phyloP scores from a whole-genome alignment of 2,888 invertebrate genomes.

The Dicranocentrus wangi region DNA sequence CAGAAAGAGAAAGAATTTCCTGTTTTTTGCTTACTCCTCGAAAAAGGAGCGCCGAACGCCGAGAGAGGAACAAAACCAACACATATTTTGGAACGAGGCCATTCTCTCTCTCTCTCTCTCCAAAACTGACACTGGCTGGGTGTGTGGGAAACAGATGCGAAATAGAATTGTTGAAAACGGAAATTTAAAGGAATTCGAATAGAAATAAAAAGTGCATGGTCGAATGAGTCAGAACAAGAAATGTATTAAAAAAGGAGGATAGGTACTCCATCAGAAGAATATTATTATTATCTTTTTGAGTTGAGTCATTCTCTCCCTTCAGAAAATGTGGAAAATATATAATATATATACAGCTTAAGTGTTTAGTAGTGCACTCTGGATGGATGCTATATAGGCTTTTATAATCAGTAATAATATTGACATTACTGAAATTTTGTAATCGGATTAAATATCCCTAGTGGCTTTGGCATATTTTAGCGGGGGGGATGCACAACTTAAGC shows the following conservation, averaged over 20 bases:
- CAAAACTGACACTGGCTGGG: neutral
- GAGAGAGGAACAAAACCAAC: neutral
- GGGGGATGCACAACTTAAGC: constrained; percentile 52
- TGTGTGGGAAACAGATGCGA: neutral
- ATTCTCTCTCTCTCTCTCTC: constrained; percentile 10
- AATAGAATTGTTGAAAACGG: neutral
- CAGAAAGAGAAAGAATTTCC: neutral
- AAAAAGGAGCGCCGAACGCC: neutral
- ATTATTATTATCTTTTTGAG: too few species aligned
- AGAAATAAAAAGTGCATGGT: constrained; percentile 1
- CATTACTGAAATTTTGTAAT: constrained; percentile 60
- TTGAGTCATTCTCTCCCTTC: too few species aligned
- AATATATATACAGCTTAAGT: too few species aligned
- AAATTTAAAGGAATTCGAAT: constrained; percentile 4
- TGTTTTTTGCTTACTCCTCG: neutral
- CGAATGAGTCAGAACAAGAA: too few species aligned
- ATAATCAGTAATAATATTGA: constrained; percentile 61
- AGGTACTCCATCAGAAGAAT: neutral
- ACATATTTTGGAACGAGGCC: constrained; percentile 48
- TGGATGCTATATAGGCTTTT: constrained; percentile 14
- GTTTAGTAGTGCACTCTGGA: too few species aligned
- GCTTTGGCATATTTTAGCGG: constrained; percentile 9
- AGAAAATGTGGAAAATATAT: too few species aligned
- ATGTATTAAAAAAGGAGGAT: constrained; percentile 5
- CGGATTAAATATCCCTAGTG: constrained; percentile 41